These are phyloP conservation scores for Diploscapter pachys DNA, from an alignment of 1,140 invertebrate genomes.

Conservation along the genomic window DNA sequence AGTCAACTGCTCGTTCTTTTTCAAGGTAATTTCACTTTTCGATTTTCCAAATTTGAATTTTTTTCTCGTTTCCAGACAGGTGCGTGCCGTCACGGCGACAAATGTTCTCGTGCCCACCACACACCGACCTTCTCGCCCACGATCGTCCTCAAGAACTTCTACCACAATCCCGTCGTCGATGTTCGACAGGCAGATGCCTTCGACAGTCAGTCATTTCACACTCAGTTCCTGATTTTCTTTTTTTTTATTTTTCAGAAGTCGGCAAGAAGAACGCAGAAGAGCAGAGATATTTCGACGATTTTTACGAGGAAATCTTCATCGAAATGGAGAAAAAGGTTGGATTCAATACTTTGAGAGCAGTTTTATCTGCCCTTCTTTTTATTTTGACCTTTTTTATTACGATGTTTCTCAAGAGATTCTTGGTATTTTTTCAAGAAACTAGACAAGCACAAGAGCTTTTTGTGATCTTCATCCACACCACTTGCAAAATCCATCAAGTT, in stretches of 20 bases:
- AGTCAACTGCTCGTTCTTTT: conserved; percentile 95
- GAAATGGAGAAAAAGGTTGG: conserved; percentile 98
- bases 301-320: conserved; percentile 98
- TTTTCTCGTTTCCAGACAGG: conserved; percentile 68
- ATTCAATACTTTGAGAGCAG: no score
- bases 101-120: conserved; percentile 95
- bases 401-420: no score
- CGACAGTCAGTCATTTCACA: conserved; percentile 2
- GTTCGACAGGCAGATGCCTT: conserved; percentile 47
- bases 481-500: no score
- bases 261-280: conserved; percentile 82
- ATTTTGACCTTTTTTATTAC: no score
- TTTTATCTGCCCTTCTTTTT: no score
- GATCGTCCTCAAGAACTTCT: conserved; percentile 48
- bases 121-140: conserved; percentile 91
- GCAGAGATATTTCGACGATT: conserved; percentile 98
- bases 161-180: conserved; percentile 49
- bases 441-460: no score
- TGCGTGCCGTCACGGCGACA: conserved; percentile 92
- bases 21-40: conserved; percentile 68
- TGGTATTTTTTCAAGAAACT: no score
- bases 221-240: not conserved
- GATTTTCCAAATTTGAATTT: no score
- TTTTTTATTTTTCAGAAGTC: conserved; percentile 29
- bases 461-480: no score